phyloP scores from a whole-genome alignment of 2,797 vertebrate species.

The Characodon lateralis region DNA sequence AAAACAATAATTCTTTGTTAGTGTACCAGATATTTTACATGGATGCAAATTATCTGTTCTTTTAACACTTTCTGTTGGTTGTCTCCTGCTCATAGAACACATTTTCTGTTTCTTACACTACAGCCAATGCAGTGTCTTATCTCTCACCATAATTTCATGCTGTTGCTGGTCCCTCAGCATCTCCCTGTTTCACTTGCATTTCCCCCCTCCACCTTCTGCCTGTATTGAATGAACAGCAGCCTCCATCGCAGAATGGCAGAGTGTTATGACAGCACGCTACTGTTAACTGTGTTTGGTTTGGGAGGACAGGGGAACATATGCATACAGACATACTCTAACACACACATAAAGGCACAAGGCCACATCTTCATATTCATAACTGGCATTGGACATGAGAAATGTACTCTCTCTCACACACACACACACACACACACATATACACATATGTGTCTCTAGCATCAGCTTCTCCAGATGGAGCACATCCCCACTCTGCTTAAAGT shows the following conservation, averaged over 20 bases:
- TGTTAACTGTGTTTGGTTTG: conserved; percentile 77
- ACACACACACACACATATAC: conserved; percentile 19
- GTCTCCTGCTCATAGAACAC: conserved; percentile 15
- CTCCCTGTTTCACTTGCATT: conserved; percentile 31
- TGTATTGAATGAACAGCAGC: conserved; percentile 64
- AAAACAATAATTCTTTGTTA: background rate
- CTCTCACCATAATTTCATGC: conserved; percentile 30
- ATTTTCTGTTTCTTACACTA: conserved; percentile 24
- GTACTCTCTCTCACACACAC: background rate
- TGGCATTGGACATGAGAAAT: conserved; percentile 38
- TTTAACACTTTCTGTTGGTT: conserved; percentile 39
- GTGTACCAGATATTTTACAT: background rate
- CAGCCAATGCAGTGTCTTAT: conserved; percentile 47
- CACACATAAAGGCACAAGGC: conserved; percentile 43
- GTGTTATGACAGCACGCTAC: conserved; percentile 79
- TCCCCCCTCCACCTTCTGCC: conserved; percentile 43
- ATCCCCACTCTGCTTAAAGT: conserved; percentile 52
- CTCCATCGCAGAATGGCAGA: conserved; percentile 65
- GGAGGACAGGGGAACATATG: conserved; percentile 67
- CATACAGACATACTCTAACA: conserved; percentile 48
- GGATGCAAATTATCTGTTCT: conserved; percentile 33
- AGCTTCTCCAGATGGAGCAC: conserved; percentile 67
- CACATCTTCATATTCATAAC: conserved; percentile 60
- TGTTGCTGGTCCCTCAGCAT: conserved; percentile 29
- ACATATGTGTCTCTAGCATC: conserved; percentile 42